Evolutionary conservation across 1,140 invertebrate genomes (phyloP), one percentile per base, ranked within the genome.

Genomic region (Gyrodactylus salaris): DNA sequence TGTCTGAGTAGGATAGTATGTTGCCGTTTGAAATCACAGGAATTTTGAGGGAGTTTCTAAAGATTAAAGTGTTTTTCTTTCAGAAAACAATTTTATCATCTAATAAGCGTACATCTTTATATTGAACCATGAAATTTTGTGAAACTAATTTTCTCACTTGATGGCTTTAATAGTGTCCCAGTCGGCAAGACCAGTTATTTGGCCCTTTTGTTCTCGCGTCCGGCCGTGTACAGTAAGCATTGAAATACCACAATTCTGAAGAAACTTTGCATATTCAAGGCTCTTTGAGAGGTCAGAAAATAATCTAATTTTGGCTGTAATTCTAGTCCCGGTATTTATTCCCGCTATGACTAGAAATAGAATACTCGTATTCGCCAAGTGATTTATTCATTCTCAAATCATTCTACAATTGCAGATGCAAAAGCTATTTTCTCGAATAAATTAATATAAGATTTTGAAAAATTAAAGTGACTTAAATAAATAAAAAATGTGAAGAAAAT

Each of bases 1-100:
- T 85, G 84, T 99, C 94, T 78, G 86, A 84, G 73, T 90, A 79
- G 77, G 87, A 89, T 78, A 96, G 88, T 76, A 98, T 92, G 78
- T 98, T 98, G 1, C 94, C 94, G 84, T 99, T 99, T 1, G 92
- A 91, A 78, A 97, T 86, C 75, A 98, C 88, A 24, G 94, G 93
- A 77, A 98, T 87, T 74, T 85, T 86, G 2, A 96, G 85, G 74
- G 85, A 85, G 76, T 90, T 83, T 77, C 89, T 91, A 77, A 69
- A 82, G 34, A 54, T 16, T 7, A 54, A 54, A 54, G n/a, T n/a
- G n/a, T n/a, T n/a, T n/a, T n/a, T n/a, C n/a, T n/a, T n/a, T n/a
- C n/a, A n/a, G n/a, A n/a, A n/a, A n/a, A n/a, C n/a, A n/a, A n/a
- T n/a, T n/a, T n/a, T n/a, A n/a, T n/a, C n/a, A n/a, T n/a, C n/a